These are phyloP conservation scores for Anthoscopus minutus DNA, from an alignment of 2,113 vertebrate species.

Conservation along the genomic window DNA sequence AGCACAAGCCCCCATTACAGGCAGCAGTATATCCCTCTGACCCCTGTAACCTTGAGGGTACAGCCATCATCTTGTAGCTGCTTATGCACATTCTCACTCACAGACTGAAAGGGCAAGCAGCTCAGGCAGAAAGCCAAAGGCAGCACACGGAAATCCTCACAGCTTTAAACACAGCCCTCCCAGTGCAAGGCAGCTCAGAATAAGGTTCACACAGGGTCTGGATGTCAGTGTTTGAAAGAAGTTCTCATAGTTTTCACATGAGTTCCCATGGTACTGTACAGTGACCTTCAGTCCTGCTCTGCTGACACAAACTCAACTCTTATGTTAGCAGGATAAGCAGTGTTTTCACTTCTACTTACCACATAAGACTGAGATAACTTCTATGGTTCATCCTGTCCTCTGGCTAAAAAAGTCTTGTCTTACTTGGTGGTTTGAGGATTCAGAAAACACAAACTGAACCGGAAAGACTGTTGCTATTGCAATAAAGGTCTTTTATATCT, in stretches of 20 bases:
- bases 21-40: neutral
- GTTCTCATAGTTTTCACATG: neutral
- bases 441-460: neutral
- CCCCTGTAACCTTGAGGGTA: neutral
- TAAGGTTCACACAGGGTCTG: neutral
- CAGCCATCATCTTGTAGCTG: neutral
- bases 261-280: neutral
- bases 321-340: neutral
- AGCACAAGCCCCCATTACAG: neutral
- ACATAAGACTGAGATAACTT: neutral
- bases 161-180: neutral
- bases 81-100: neutral
- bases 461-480: neutral
- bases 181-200: neutral
- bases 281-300: neutral
- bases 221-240: neutral
- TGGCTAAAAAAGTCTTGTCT: neutral
- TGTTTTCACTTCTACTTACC: neutral
- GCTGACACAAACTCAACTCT: neutral
- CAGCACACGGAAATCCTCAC: accelerated
- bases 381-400: neutral
- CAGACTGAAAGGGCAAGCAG: neutral
- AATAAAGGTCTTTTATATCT: neutral
- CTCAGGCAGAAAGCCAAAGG: neutral
- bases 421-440: neutral